phyloP scores from a whole-genome alignment of 2,888 invertebrate genomes.

The Elmis aenea region DNA sequence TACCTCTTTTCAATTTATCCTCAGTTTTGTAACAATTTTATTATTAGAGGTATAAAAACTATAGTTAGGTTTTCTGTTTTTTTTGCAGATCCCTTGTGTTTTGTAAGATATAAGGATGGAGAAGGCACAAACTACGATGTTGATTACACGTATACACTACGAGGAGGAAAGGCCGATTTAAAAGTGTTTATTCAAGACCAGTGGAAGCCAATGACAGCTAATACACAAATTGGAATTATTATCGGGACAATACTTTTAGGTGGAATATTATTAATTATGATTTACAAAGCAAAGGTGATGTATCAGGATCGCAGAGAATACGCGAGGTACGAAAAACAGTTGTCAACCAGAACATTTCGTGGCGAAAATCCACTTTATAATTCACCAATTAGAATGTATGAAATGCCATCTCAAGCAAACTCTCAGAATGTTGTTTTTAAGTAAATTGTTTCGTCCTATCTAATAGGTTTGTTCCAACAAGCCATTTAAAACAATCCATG shows the following conservation, averaged over 20 bases:
- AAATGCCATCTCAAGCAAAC: no score
- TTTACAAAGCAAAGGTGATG: constrained; percentile 31
- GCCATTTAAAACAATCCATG: no score
- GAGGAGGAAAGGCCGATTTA: no score
- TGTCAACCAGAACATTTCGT: constrained; percentile 5
- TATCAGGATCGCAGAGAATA: constrained; percentile 19
- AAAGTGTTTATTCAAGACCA: no score
- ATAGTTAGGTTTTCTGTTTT: no score
- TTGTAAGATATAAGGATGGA: constrained; percentile 14
- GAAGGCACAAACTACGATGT: constrained; percentile 16
- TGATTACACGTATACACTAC: constrained; percentile 19
- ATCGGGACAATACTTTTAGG: constrained; percentile 22
- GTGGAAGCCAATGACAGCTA: constrained; percentile 27
- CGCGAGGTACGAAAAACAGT: constrained; percentile 14
- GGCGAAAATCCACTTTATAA: constrained; percentile 55
- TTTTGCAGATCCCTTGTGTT: no score
- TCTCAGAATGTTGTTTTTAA: no score
- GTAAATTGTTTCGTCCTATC: no score
- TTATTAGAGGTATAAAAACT: no score
- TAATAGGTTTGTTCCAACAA: no score
- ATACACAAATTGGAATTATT: constrained; percentile 24
- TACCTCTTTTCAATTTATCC: no score
- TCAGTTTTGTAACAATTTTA: no score
- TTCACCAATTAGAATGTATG: constrained; percentile 29
- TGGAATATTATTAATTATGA: constrained; percentile 29